Evolutionary conservation across 1,140 invertebrate genomes (phyloP).

Genomic region (Drosophila lini): DNA sequence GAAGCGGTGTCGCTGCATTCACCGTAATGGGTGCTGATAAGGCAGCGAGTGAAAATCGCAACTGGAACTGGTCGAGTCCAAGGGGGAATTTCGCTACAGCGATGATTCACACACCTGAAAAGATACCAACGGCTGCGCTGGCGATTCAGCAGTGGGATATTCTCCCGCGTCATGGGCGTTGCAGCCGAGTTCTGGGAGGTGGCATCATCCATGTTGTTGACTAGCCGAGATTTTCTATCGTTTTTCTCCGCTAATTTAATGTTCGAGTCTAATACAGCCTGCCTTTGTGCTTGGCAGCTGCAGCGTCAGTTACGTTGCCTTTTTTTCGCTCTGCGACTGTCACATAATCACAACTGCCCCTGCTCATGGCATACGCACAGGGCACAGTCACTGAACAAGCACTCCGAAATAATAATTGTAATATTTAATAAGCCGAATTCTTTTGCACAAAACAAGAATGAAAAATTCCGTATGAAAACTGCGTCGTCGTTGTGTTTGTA

Average conservation of each 20-base stretch:
- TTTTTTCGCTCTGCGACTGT: constrained; percentile 30
- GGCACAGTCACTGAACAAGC: constrained; percentile 26
- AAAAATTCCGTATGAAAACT: constrained; percentile 49
- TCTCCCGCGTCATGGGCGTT: constrained; percentile 84
- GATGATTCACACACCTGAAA: constrained; percentile 84
- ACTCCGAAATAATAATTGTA: constrained; percentile 16
- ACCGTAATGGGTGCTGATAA: constrained; percentile 40
- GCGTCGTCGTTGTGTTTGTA: constrained; percentile 25
- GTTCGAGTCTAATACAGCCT: constrained; percentile 34
- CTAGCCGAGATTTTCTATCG: constrained; percentile 10
- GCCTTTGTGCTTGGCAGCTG: constrained; percentile 32
- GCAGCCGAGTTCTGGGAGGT: constrained; percentile 75
- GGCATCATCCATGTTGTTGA: constrained; percentile 72
- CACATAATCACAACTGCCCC: constrained; percentile 42
- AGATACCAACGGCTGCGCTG: constrained; percentile 83
- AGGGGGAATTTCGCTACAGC: not conserved
- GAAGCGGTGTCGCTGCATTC: constrained; percentile 8
- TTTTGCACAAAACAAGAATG: constrained; percentile 56
- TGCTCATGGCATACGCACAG: constrained; percentile 53
- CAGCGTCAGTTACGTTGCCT: constrained; percentile 36
- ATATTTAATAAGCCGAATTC: constrained; percentile 46
- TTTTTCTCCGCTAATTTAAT: constrained; percentile 15
- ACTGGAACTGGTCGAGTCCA: not conserved
- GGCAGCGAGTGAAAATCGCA: constrained; percentile 2
- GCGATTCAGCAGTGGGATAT: constrained; percentile 85